Percentiles rank a stretch among this genome's conserved stretches.
phyloP scores from a whole-genome alignment of 1,140 invertebrate genomes.

The Charaxes varanes region DNA sequence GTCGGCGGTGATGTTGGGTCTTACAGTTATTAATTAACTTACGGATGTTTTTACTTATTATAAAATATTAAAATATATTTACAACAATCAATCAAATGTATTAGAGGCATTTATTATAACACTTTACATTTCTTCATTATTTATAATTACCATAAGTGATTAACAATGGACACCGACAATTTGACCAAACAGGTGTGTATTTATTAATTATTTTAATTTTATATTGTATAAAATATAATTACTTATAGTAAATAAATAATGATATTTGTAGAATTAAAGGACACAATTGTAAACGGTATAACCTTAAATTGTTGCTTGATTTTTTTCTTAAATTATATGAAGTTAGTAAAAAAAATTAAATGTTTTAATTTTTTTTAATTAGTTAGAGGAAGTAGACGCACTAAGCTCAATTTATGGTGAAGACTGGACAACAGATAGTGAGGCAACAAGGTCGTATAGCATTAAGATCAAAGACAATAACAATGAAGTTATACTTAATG shows the following conservation, averaged over 20 bases:
- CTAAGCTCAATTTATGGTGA: conserved; percentile 84
- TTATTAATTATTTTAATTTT: not conserved
- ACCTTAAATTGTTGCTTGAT: too few relatives aligned
- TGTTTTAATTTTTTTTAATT: conserved; percentile 1
- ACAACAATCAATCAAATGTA: too few relatives aligned
- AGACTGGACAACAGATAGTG: conserved; percentile 80
- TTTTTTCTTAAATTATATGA: conserved; percentile 3
- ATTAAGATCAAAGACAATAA: conserved; percentile 72
- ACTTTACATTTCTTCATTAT: too few relatives aligned
- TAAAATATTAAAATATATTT: too few relatives aligned
- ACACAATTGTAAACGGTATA: too few relatives aligned
- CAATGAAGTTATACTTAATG: conserved; percentile 73
- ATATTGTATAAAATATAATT: conserved; percentile 1
- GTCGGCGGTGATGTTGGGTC: too few relatives aligned
- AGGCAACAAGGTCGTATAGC: conserved; percentile 72
- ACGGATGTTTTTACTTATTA: too few relatives aligned
- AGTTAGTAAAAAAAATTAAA: conserved; percentile 6
- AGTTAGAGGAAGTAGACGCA: conserved; percentile 85
- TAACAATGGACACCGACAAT: conserved; percentile 52
- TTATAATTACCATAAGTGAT: too few relatives aligned
- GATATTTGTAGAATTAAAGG: too few relatives aligned
- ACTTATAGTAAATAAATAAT: too few relatives aligned
- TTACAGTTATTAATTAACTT: too few relatives aligned
- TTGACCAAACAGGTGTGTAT: conserved; percentile 45
- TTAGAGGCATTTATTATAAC: too few relatives aligned